Evolutionary conservation across 2,888 invertebrate species (phyloP), one percentile per base, ranked within the genome.

Genomic region (Torymus aiolomorphi): DNA sequence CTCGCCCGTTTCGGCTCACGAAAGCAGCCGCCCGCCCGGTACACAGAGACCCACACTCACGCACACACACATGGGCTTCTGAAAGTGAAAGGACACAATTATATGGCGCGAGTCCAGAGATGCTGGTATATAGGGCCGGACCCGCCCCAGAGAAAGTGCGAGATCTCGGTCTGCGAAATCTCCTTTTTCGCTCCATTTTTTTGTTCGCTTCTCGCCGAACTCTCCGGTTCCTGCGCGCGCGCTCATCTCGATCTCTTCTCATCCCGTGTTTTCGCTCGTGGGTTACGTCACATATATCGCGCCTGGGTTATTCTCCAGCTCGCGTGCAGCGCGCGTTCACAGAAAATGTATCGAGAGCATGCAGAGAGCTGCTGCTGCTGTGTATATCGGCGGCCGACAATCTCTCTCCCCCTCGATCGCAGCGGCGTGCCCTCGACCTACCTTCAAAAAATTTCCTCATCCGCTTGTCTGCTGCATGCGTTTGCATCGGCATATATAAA

Each of bases 351-450:
- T 42, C 42, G 42, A 42, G 42, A 42, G 8, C 20, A 20, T 20
- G 20, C 42, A 42, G 42, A 42, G 42, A 42, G 42, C 42, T 42
- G 42, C 42, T 42, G 42, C 42, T 42, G 8, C 42, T 42, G 8
- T 42, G 42, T 42, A 10, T 42, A 42, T 42, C 42, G 24, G 24
- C 24, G 3, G 61, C 52, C 18, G 16, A 13, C 65, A 63, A 42
- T 57, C 57, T 57, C 63, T 70, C 54, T 51, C 59, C 54, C 62
- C 20, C 63, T 59, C 72, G 72, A 72, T 78, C 57, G 71, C 31
- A 13, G 13, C 75, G 80, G 42, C 42, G 42, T 78, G 80, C 80
- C 81, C 78, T 78, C 81, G 78, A 81, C 76, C 81, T 81, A 78
- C 78, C 78, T 81, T 81, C 71, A 52, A 70, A 59, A 80, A 63